Conservation (phyloP, 2,888 invertebrate species). For the Melieria omissa region DNA sequence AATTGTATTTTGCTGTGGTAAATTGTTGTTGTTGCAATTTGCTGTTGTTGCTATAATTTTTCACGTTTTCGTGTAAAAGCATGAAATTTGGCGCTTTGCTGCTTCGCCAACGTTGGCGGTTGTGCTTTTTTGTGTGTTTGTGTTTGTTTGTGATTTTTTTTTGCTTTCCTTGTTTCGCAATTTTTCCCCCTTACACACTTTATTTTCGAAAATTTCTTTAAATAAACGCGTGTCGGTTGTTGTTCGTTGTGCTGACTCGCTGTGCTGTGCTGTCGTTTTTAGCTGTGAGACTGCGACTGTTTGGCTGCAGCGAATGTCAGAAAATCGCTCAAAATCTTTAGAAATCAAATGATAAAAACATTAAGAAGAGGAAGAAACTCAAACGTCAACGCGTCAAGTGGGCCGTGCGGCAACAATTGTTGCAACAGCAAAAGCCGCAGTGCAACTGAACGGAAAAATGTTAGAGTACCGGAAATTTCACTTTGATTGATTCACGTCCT, state of each 20-base stretch:
- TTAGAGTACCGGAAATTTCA: no score
- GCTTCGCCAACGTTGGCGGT: neutral
- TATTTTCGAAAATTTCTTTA: slow-evolving; percentile 32
- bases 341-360: neutral
- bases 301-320: neutral
- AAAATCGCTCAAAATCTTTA: neutral
- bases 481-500: no score
- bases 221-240: slow-evolving; percentile 19
- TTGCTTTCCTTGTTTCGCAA: slow-evolving; percentile 3
- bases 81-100: neutral
- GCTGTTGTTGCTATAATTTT: neutral
- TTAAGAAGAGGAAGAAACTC: neutral
- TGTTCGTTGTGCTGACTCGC: no score
- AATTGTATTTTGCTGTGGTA: no score
- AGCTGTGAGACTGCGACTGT: neutral
- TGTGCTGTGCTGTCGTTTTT: neutral
- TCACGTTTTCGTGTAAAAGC: neutral
- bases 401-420: no score
- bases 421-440: neutral
- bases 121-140: slow-evolving; percentile 1
- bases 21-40: neutral
- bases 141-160: slow-evolving; percentile 2
- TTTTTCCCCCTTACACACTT: slow-evolving; percentile 23
- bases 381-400: no score
- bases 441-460: no score